These are phyloP conservation scores for Pentamera pediparva DNA, from an alignment of 53 echinoderm and acorn worm species.

Conservation along the genomic window DNA sequence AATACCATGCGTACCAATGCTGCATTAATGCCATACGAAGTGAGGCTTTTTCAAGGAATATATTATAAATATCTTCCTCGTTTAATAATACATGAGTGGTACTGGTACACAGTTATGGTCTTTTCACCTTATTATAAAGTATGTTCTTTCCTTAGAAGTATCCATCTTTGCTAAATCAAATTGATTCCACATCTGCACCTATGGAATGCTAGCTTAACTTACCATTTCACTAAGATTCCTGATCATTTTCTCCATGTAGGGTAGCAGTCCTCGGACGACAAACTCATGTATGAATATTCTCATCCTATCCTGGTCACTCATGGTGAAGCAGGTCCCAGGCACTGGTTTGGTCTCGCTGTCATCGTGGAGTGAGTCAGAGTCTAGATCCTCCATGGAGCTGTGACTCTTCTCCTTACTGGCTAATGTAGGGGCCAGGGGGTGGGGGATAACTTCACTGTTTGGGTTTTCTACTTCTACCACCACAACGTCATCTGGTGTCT, in stretches of 20 bases:
- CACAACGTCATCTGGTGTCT: slow-evolving; percentile 64
- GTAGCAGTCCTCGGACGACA: slow-evolving; percentile 85
- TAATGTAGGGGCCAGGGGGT: slow-evolving; percentile 50
- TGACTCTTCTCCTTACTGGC: slow-evolving; percentile 24
- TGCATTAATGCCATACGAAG: neutral
- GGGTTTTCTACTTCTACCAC: slow-evolving; percentile 63
- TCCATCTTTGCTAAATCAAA: neutral
- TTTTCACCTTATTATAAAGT: too few species aligned
- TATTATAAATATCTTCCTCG: too few species aligned
- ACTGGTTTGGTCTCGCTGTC: slow-evolving; percentile 8
- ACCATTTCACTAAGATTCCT: slow-evolving; percentile 86
- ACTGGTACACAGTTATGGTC: too few species aligned
- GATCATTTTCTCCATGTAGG: slow-evolving; percentile 93
- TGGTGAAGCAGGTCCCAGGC: slow-evolving; percentile 77
- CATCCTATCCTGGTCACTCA: slow-evolving; percentile 86
- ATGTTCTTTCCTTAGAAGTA: too few species aligned
- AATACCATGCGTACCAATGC: too few species aligned
- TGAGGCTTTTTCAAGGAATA: too few species aligned
- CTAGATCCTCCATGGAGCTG: slow-evolving; percentile 39
- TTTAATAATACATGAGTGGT: too few species aligned
- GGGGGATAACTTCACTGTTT: slow-evolving; percentile 75
- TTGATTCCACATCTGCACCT: too few species aligned
- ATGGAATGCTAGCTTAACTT: too few species aligned
- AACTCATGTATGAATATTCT: slow-evolving; percentile 95
- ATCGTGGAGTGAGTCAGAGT: slow-evolving; percentile 8